Base-by-base conservation (phyloP, 1,140 invertebrate genomes). In the Neodiprion fabricii region DNA sequence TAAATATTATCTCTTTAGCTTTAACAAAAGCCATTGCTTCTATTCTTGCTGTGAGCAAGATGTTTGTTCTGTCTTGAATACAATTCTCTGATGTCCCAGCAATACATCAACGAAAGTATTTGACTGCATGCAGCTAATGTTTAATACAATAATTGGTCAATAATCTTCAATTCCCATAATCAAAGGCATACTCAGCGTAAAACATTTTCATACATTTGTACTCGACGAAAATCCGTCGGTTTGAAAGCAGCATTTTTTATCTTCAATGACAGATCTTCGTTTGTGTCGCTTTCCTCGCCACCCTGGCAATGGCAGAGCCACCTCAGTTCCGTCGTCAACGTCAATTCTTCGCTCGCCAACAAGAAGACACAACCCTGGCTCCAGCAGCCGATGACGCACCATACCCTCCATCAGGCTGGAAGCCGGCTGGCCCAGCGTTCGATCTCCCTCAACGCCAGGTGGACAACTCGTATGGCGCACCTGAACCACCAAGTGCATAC, bases 361-460 rank as follows among this genome's bases (percentile, higher is more conserved):
- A 69, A 69, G 67, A 69, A 69, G 67, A 69, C 7, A 69, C 67
- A 12, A 69, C 67, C 11, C 67, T 47, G 12, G 67, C 67, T 69
- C 67, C 67, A 14, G 67, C 67, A 17, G 1, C 28, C 28, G 28
- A 40, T 40, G 67, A 69, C 7, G 67, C 67, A 7, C 67, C 67
- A 5, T 69, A 69, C 67, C 3, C 67, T 69, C 67, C 67, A 4
- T 69, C 67, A 47, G 67, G 67, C 4, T 69, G 67, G 67, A 69
- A 47, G 40, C 67, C 67, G 4, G 67, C 67, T 14, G 67, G 67
- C 11, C 67, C 21, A 11, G 12, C 7, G 11, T 69, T 69, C 40
- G 67, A 69, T 11, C 40, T 69, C 10, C 67, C 67, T 47, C 8
- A 69, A 47, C 17, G 67, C 17, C 67, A 69, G 67, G 67, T 69